phyloP scores from a whole-genome alignment of 1,140 invertebrate species.

The Neocloeon triangulifer region DNA sequence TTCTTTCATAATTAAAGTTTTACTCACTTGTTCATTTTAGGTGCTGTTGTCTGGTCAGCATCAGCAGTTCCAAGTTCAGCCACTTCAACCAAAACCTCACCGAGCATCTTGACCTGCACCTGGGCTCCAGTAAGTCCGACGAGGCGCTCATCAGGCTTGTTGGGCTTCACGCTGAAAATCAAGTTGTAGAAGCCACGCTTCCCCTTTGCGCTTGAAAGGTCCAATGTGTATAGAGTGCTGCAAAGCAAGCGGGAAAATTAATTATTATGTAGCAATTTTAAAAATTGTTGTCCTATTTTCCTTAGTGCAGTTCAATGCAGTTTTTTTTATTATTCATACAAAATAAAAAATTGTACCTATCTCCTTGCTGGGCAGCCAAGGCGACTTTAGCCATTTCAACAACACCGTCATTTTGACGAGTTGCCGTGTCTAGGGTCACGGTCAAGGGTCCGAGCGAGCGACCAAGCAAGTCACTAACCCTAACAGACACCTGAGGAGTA shows the following conservation, averaged over 20 bases:
- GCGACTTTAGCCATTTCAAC: too few relatives aligned
- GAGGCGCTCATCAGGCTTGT: slow-evolving; percentile 26
- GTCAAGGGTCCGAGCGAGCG: slow-evolving; percentile 38
- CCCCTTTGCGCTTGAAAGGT: slow-evolving; percentile 56
- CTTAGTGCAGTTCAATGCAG: too few relatives aligned
- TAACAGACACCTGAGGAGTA: slow-evolving; percentile 45
- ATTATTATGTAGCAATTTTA: too few relatives aligned
- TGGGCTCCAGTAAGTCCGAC: slow-evolving; percentile 29
- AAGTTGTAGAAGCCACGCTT: slow-evolving; percentile 66
- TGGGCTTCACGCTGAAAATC: slow-evolving; percentile 38
- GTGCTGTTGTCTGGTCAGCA: slow-evolving; percentile 61
- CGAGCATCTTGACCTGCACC: slow-evolving; percentile 47
- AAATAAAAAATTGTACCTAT: too few relatives aligned
- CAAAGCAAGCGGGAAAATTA: too few relatives aligned
- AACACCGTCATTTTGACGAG: slow-evolving; percentile 44
- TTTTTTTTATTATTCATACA: too few relatives aligned
- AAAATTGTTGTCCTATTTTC: too few relatives aligned
- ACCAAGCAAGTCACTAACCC: slow-evolving; percentile 69
- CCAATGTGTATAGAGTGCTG: slow-evolving; percentile 52
- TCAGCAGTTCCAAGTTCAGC: slow-evolving; percentile 78
- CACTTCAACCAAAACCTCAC: slow-evolving; percentile 41
- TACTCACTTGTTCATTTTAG: slow-evolving; percentile 45
- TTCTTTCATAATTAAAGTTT: too few relatives aligned
- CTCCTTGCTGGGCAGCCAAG: too few relatives aligned
- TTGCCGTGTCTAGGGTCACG: slow-evolving; percentile 51